phyloP scores from a whole-genome alignment of 2,797 vertebrate species.

The Myiotriccus ornatus region DNA sequence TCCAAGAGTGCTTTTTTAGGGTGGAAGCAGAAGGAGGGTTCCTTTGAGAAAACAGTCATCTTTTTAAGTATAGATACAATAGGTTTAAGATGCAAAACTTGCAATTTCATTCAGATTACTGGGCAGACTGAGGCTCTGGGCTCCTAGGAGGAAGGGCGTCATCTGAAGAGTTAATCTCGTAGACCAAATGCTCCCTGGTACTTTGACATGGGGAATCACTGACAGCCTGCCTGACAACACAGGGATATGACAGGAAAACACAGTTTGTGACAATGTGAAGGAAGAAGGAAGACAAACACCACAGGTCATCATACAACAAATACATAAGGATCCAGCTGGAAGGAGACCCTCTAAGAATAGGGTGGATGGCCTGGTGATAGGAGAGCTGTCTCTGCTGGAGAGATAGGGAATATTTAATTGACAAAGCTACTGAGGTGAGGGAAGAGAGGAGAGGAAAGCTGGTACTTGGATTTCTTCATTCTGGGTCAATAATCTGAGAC shows the following conservation, averaged over 20 bases:
- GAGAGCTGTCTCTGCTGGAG: not conserved
- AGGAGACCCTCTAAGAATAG: not conserved
- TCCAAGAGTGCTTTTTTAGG: not conserved
- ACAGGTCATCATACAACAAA: not conserved
- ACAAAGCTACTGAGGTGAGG: slow-evolving; percentile 16
- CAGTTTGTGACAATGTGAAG: not conserved
- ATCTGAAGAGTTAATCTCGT: not conserved
- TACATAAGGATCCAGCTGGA: not conserved
- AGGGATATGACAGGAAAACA: not conserved
- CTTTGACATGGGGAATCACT: not conserved
- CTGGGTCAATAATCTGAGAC: slow-evolving; percentile 45
- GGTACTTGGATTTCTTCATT: slow-evolving; percentile 37
- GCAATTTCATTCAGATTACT: not conserved
- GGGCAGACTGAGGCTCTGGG: not conserved
- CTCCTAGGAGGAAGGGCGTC: not conserved
- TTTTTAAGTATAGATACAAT: not conserved
- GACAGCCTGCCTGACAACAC: fast-evolving
- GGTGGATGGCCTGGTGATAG: not conserved
- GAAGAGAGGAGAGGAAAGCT: not conserved
- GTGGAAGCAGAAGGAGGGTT: not conserved
- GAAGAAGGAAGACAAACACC: not conserved
- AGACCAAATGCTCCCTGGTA: not conserved
- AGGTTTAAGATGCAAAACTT: not conserved
- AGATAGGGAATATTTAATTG: slow-evolving; percentile 30
- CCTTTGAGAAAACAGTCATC: not conserved